phyloP scores from a whole-genome alignment of 2,113 vertebrate species.

The Chiloscyllium plagiosum region DNA sequence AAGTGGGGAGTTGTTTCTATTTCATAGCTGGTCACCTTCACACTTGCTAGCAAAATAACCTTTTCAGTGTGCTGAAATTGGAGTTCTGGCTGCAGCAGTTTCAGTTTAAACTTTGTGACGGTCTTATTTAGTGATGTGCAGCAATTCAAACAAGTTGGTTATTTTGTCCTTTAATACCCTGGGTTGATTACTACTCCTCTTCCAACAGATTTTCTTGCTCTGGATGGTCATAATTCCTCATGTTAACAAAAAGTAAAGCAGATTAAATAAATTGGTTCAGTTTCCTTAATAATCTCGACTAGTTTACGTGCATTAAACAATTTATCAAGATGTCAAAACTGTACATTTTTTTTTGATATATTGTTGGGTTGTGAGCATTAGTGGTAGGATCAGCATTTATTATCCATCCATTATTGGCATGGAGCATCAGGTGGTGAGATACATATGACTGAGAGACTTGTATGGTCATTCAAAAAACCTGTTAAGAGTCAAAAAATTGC shows the following conservation, averaged over 20 bases:
- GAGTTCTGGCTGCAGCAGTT: not conserved
- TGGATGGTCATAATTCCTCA: not conserved
- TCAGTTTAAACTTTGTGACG: not conserved
- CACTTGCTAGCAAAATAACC: not conserved
- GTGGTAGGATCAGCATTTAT: not conserved
- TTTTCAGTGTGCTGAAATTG: not conserved
- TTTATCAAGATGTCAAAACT: not conserved
- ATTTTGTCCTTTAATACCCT: not conserved
- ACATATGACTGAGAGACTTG: not conserved
- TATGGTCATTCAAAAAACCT: not conserved
- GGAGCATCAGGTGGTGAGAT: not conserved
- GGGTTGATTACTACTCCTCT: not conserved
- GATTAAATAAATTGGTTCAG: too few relatives aligned
- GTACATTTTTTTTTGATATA: not conserved
- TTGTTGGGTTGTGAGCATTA: not conserved
- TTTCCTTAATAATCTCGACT: too few relatives aligned
- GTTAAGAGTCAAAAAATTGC: not conserved
- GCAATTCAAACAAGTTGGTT: not conserved
- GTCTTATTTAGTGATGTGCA: not conserved
- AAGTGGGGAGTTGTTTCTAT: too few relatives aligned
- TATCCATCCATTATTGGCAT: not conserved
- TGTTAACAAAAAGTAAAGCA: too few relatives aligned
- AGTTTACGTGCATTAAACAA: not conserved
- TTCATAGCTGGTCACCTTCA: not conserved
- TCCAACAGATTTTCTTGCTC: not conserved